Evolutionary conservation across 2,113 vertebrate species (phyloP).

Genomic region (Paratilapia polleni): DNA sequence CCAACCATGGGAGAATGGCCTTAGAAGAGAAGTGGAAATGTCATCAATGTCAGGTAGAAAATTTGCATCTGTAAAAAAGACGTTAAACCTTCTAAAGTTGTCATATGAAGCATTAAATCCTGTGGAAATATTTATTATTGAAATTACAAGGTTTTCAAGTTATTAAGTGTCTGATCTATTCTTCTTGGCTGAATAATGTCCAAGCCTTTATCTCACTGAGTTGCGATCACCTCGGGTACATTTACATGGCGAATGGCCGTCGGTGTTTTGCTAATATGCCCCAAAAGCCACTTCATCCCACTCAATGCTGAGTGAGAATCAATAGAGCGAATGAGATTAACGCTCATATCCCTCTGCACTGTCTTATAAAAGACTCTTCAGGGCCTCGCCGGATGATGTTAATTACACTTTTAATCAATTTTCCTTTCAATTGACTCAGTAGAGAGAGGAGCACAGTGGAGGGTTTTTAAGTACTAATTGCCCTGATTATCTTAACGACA

Average conservation of each 20-base stretch:
- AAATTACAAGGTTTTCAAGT: too few relatives aligned
- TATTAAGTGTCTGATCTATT: neutral
- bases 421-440: constrained; percentile 53
- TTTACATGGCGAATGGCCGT: constrained; percentile 28
- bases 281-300: constrained; percentile 57
- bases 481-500: constrained; percentile 69
- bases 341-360: constrained; percentile 62
- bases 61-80: neutral
- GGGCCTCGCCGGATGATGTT: constrained; percentile 66
- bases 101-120: neutral
- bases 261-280: constrained; percentile 44
- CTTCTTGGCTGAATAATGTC: neutral
- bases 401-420: constrained; percentile 76
- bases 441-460: constrained; percentile 29
- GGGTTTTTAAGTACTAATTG: constrained; percentile 64
- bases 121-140: neutral
- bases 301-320: constrained; percentile 69
- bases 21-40: neutral
- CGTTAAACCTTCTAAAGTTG: neutral
- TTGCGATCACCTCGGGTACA: constrained; percentile 8
- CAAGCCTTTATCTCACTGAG: constrained; percentile 22
- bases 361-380: constrained; percentile 71
- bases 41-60: neutral
- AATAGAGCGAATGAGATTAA: constrained; percentile 72
- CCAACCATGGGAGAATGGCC: constrained; percentile 1